Evolutionary conservation across 2,888 invertebrate species (phyloP).

Genomic region (Drosophila austrosaltans): DNA sequence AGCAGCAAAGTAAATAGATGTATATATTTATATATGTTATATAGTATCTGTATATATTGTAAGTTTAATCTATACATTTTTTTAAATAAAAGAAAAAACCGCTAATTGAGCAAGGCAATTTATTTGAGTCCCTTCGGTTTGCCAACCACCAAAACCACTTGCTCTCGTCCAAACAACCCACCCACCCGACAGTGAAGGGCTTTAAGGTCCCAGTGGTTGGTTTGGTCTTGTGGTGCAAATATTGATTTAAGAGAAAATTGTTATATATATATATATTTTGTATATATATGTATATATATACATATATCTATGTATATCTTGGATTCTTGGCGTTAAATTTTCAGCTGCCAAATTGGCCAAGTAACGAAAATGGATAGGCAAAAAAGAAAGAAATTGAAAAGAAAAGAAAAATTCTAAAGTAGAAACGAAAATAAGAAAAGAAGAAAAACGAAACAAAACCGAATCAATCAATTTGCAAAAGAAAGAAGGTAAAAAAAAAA

Average conservation of each 20-base stretch:
- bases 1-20: not conserved
- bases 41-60: slow-evolving; percentile 17
- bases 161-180: not conserved
- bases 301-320: not conserved
- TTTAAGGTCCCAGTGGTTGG: slow-evolving; percentile 5
- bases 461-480: slow-evolving; percentile 9
- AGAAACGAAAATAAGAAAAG: not conserved
- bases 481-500: not conserved
- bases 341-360: slow-evolving; percentile 5
- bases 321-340: slow-evolving; percentile 11
- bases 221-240: slow-evolving; percentile 16
- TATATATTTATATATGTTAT: not conserved
- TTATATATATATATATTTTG: not conserved
- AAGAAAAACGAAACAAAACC: not conserved
- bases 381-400: slow-evolving; percentile 1
- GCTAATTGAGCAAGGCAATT: slow-evolving; percentile 73
- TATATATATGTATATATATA: not conserved
- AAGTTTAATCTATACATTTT: slow-evolving; percentile 1
- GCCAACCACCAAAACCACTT: slow-evolving; percentile 12
- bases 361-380: slow-evolving; percentile 9
- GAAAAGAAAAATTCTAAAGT: not conserved
- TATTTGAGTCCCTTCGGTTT: slow-evolving; percentile 41
- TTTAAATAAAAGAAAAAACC: slow-evolving; percentile 35
- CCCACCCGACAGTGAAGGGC: slow-evolving; percentile 1
- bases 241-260: slow-evolving; percentile 36